Base-by-base conservation (phyloP, 2,113 vertebrate genomes). In the Onychorhynchus coronatus region DNA sequence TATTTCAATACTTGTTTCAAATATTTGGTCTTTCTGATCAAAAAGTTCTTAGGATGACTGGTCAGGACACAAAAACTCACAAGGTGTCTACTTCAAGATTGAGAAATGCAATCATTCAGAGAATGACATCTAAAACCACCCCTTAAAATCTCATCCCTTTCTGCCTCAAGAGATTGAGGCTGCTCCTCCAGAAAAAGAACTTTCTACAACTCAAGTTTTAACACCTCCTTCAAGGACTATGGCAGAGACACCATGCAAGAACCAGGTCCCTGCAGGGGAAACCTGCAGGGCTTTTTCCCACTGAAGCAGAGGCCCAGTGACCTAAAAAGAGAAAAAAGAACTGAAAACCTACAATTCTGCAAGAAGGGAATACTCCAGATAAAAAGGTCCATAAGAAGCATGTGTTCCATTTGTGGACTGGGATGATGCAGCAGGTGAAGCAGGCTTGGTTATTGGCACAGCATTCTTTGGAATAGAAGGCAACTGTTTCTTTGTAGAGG, bases 311-410 rank as follows among this genome's bases (percentile, higher is more conserved):
- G 84, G 12, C 24, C 49, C 33, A 74, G 24, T 39, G 35, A 85
- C 37, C 11, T 31, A 82, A 59, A 52, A 52, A 79, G 20, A 24
- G 20, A 9, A 6, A 77, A 66, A 56, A 28, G 56, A 53, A 55
- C 22, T 8, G 3, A 70, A 82, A 96, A 97, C 99, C 90, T 97
- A 99, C 99, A 99, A 99, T 96, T 99, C 99, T 50, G 99, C 99
- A 61, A 99, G 98, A 47, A 99, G 98, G 4, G 99, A 99, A 96
- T 99, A 99, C 89, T 99, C 99, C 98, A 99, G 94, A 97, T 99
- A 99, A 97, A 99, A 99, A 55, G 99, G 99, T 25, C 99, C 99
- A 1, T 99, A 99, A 22, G 99, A 99, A 52, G 99, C 99, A 6
- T 99, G 99, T 6, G 99, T 99, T 94, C 99, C 99, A 72, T 99